Evolutionary conservation across 2,888 invertebrate genomes (phyloP), one percentile per base, ranked within the genome.

Genomic region (Syrphus vitripennis): DNA sequence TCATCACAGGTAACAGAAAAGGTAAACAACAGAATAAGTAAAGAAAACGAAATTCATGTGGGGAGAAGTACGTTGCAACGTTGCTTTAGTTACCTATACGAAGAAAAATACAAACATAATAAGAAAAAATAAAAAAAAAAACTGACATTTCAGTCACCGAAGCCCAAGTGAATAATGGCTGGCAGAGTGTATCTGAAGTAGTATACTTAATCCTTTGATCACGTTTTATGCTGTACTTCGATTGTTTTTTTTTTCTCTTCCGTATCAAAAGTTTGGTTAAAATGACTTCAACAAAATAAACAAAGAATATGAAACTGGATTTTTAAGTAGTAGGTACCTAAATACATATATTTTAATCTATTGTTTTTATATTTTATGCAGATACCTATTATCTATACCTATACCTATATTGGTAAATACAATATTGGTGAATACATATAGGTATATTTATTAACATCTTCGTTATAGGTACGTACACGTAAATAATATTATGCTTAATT

Each of bases 151-250:
- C 26, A 63, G 26, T 63, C 63, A 40, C 10, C 6, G 29, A 63
- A 40, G 6, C 26, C 50, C 21, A 59, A 50, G 29, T 57, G 45
- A 63, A 63, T 63, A 61, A 63, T 65, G 63, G 53, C 16, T 48
- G 48, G 31, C 72, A 53, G 31, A 31, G 53, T 61, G 55, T 53
- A 59, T 77, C 16, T 37, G 31, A 19, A 50, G 50, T 34, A 24
- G 69, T 70, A 40, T 72, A 70, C 59, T 63, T 70, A 79, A 79
- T 79, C 83, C 79, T 75, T 78, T 74, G 78, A 77, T 83, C 83
- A 83, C 78, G 83, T 83, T 78, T 78, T 55, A 72, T 78, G 45
- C 19, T 55, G 53, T 34, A 14, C 40, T 40, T 59, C 16, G 19
- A 34, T n/a, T 37, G 19, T 48, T 37, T 65, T 10, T 34, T 40